Evolutionary conservation across 2,797 vertebrate genomes (phyloP).

Genomic region (Garrulus glandarius): DNA sequence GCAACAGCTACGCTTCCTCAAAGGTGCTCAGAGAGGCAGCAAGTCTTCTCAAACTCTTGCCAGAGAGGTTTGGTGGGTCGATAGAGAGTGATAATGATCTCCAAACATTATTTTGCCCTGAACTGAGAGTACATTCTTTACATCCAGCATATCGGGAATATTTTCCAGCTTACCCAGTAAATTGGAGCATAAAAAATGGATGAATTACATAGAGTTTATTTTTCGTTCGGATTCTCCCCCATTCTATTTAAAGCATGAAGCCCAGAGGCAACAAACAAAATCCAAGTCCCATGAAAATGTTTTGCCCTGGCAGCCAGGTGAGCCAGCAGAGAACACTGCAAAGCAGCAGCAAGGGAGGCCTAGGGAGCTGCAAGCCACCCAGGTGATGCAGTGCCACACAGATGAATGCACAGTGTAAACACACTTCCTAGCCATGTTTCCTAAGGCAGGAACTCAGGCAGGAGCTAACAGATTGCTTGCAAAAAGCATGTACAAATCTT

Average conservation of each 20-base stretch:
- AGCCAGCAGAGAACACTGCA: not conserved
- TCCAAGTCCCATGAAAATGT: not conserved
- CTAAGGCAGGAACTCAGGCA: not conserved
- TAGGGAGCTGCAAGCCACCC: not conserved
- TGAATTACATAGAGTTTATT: not conserved
- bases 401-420: not conserved
- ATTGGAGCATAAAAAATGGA: not conserved
- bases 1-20: not conserved
- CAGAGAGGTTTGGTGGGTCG: not conserved
- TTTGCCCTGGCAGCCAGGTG: not conserved
- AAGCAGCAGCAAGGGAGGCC: not conserved
- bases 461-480: not conserved
- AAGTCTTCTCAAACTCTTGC: not conserved
- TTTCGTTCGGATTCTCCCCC: not conserved
- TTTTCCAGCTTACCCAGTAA: not conserved
- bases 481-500: not conserved
- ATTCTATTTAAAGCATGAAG: not conserved
- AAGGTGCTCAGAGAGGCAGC: not conserved
- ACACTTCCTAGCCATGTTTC: not conserved
- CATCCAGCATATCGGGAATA: not conserved
- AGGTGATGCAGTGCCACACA: not conserved
- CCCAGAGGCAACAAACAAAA: not conserved
- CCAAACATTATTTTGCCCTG: not conserved
- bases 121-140: not conserved
- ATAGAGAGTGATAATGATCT: not conserved